Percentiles rank a stretch among this genome's conserved stretches.
Conservation (phyloP, 2,113 vertebrate species). For the Pachyramphus minor region DNA sequence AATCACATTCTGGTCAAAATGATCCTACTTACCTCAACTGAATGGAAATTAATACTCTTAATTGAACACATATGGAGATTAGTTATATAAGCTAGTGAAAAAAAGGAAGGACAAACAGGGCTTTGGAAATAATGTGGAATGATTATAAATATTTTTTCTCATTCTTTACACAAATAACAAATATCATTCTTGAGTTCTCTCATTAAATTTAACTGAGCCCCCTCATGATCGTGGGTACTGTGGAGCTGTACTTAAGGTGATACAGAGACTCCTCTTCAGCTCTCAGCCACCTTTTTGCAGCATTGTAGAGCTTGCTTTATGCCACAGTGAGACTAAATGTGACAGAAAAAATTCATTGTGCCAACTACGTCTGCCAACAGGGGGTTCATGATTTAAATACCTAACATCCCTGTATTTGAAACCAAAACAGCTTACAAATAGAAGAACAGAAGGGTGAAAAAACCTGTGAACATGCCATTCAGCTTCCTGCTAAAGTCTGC, state of each 20-base stretch:
- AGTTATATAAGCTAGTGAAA: not conserved
- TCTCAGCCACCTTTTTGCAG: not conserved
- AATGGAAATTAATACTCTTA: not conserved
- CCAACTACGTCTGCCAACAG: not conserved
- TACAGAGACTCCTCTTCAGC: not conserved
- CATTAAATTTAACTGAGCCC: not conserved
- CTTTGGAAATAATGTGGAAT: not conserved
- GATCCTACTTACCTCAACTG: not conserved
- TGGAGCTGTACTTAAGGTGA: not conserved
- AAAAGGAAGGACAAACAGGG: not conserved
- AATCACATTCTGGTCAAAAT: not conserved
- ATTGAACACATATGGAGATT: not conserved
- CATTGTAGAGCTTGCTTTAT: rapidly evolving
- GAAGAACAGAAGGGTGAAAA: not conserved
- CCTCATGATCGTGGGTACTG: rapidly evolving
- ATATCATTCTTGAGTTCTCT: not conserved
- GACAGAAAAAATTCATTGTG: not conserved
- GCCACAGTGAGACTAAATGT: not conserved
- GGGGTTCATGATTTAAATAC: not conserved
- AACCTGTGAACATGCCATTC: not conserved
- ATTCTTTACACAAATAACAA: not conserved
- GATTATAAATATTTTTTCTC: not conserved
- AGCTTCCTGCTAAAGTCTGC: not conserved
- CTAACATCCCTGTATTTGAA: not conserved
- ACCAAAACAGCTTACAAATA: not conserved